Evolutionary conservation across 2,113 vertebrate genomes (phyloP), one percentile per base, ranked within the genome.

Genomic region (Strix aluco): DNA sequence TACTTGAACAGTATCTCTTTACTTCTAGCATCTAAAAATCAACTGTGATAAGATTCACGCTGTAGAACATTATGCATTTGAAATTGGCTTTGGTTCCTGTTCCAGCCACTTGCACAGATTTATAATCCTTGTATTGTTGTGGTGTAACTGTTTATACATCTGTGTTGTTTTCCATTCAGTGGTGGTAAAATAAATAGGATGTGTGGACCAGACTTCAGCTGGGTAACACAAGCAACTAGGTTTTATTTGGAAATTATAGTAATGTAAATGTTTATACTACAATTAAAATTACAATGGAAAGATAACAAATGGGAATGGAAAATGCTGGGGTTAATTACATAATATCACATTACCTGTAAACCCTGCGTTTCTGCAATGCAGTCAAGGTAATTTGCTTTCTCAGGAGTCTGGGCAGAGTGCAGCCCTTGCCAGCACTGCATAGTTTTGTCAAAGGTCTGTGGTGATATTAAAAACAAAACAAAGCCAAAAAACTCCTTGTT

Each of bases 331-430:
- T 92, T 92, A 94, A 93, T 95, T 82, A 67, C 74, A 17, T 81
- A 91, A 65, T 52, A 38, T 49, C 32, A 29, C 38, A 15, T 94
- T 95, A 86, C 92, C 94, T 97, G 91, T 83, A 17, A 91, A 54
- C 80, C 88, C 86, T 77, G 93, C 61, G 4, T 96, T 95, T 96
- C 96, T 98, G 97, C 96, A 97, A 82, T 98, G 96, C 97, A 84
- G 97, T 97, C 83, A 85, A 75, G 82, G 74, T 90, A 77, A 96
- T 94, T 94, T 96, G 92, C 97, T 96, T 96, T 95, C 95, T 96
- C 70, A 54, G 91, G 83, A 96, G 91, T 83, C 81, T 93, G 52
- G 8, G 93, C 92, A 91, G 91, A 87, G 92, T 23, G 81, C 81
- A 81, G 90, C 57, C 92, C 89, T 80, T 94, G 89, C 97, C 97